Evolutionary conservation across 2,888 invertebrate genomes (phyloP).

Genomic region (Zelleria hepariella): DNA sequence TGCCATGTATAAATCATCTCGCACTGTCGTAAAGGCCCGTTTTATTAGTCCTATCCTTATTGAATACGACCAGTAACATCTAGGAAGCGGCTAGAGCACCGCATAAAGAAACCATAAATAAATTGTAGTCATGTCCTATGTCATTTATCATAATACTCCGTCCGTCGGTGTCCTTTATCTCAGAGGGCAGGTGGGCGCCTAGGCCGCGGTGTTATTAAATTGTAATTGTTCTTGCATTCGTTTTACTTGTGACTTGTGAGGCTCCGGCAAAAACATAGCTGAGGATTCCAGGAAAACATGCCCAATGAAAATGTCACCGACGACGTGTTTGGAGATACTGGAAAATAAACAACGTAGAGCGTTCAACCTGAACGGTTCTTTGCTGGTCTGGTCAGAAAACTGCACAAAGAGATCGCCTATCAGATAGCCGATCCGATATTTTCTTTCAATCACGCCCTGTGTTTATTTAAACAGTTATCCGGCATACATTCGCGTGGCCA

Average conservation of each 20-base stretch:
- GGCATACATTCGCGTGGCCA: constrained; percentile 47
- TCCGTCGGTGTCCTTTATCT: constrained; percentile 43
- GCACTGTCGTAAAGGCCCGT: not conserved
- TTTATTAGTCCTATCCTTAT: not conserved
- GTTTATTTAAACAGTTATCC: constrained; percentile 59
- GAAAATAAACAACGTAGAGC: not conserved
- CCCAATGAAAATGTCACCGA: not conserved
- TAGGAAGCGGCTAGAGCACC: constrained; percentile 19
- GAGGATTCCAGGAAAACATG: not conserved
- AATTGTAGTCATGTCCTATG: constrained; percentile 31
- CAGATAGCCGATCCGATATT: constrained; percentile 14
- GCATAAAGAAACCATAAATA: constrained; percentile 28
- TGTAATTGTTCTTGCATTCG: constrained; percentile 2
- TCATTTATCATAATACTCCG: constrained; percentile 59
- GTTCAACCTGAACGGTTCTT: not conserved
- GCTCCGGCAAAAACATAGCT: not conserved
- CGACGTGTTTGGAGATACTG: too few relatives aligned
- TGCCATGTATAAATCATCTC: not conserved
- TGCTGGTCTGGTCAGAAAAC: not conserved
- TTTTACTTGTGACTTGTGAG: not conserved
- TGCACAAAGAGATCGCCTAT: constrained; percentile 1
- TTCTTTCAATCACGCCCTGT: constrained; percentile 39
- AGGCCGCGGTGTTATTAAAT: not conserved
- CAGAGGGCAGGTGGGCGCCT: constrained; percentile 34
- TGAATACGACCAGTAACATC: constrained; percentile 2